These are phyloP conservation scores for Ctenicera cuprea DNA, from an alignment of 2,888 invertebrate species.

Conservation along the genomic window DNA sequence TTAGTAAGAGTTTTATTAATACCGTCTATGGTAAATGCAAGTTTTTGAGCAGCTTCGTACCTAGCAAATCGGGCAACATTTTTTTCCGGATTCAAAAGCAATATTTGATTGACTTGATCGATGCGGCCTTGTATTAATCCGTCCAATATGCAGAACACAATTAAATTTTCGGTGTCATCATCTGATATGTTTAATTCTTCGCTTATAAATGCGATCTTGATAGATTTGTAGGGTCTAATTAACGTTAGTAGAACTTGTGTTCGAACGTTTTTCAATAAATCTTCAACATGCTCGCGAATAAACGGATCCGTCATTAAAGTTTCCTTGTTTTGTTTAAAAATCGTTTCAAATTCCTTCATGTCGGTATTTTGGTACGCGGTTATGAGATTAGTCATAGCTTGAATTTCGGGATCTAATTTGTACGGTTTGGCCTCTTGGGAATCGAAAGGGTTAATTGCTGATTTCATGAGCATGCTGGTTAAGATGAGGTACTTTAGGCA, in stretches of 20 bases:
- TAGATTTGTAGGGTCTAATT: constrained; percentile 96
- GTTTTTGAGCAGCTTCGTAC: constrained; percentile 89
- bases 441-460: constrained; percentile 99
- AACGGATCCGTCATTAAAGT: constrained; percentile 96
- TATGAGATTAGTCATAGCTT: constrained; percentile 98
- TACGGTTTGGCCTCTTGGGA: constrained; percentile 99
- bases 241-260: constrained; percentile 96
- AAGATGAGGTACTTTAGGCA: constrained; percentile 98
- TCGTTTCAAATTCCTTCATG: constrained; percentile 97
- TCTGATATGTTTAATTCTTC: constrained; percentile 93
- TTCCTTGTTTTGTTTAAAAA: constrained; percentile 78
- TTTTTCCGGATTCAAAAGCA: constrained; percentile 85
- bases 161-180: constrained; percentile 93
- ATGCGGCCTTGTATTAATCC: constrained; percentile 89
- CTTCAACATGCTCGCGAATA: constrained; percentile 97
- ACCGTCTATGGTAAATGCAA: constrained; percentile 28
- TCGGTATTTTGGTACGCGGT: constrained; percentile 97
- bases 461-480: constrained; percentile 99
- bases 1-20: constrained; percentile 10
- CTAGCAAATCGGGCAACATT: constrained; percentile 81
- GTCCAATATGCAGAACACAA: constrained; percentile 98
- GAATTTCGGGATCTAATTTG: constrained; percentile 98
- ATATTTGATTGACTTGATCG: constrained; percentile 93
- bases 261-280: constrained; percentile 93
- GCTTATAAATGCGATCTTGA: constrained; percentile 96